phyloP scores from a whole-genome alignment of 1,140 invertebrate genomes.

The Cydia amplana region DNA sequence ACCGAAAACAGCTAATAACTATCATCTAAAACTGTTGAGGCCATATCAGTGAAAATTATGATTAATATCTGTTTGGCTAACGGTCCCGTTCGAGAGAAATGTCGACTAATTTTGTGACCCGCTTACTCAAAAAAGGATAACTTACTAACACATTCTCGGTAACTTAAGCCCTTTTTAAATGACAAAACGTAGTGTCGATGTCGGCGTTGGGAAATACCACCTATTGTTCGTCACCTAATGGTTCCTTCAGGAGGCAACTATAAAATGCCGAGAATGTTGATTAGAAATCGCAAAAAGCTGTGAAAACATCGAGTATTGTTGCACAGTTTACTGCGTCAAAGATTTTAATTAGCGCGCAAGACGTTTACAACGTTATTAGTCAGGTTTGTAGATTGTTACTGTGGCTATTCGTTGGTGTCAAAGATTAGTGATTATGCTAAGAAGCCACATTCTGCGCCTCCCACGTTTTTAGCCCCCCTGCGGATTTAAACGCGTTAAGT shows the following conservation, averaged over 20 bases:
- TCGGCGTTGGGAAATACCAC: background rate
- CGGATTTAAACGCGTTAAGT: background rate
- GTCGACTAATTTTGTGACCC: slow-evolving; percentile 38
- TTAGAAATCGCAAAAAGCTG: slow-evolving; percentile 14
- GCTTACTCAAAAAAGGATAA: background rate
- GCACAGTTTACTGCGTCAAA: background rate
- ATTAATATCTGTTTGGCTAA: slow-evolving; percentile 78
- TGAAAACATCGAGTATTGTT: slow-evolving; percentile 18
- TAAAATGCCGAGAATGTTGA: slow-evolving; percentile 16
- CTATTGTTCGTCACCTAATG: slow-evolving; percentile 14
- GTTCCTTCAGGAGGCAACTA: slow-evolving; percentile 17
- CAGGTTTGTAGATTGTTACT: background rate
- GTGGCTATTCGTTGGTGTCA: background rate
- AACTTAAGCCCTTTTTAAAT: background rate
- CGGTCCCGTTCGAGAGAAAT: slow-evolving; percentile 52
- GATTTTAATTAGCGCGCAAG: slow-evolving; percentile 10
- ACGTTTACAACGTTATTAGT: slow-evolving; percentile 8
- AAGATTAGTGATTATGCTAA: slow-evolving; percentile 3
- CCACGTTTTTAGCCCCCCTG: slow-evolving; percentile 6
- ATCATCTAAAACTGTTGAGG: slow-evolving; percentile 71
- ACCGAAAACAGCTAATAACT: slow-evolving; percentile 72
- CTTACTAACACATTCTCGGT: background rate
- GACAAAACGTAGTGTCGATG: background rate
- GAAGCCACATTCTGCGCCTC: background rate
- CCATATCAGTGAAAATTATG: slow-evolving; percentile 77